A percentile compares a stretch with the other conserved stretches of the same genome.
Conservation (phyloP, 2,113 vertebrate genomes). For the Ammodramus savannarum region DNA sequence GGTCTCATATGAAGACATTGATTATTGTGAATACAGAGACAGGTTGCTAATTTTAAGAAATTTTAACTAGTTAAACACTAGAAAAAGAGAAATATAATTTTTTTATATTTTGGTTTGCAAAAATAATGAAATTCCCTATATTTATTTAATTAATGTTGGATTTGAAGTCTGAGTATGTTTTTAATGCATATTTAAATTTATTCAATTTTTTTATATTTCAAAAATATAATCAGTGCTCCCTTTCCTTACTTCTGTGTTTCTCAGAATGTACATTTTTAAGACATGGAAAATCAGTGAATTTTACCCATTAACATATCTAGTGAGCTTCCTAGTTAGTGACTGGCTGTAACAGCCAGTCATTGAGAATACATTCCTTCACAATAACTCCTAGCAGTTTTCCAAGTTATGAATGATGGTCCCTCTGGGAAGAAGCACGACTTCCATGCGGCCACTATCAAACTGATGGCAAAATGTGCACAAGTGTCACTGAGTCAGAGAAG, state of each 20-base stretch:
- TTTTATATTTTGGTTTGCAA: background rate
- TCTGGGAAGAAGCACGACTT: background rate
- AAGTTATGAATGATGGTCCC: background rate
- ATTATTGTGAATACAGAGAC: background rate
- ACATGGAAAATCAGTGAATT: background rate
- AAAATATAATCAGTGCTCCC: background rate
- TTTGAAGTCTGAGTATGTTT: background rate
- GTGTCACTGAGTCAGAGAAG: background rate
- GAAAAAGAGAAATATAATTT: background rate
- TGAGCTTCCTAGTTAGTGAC: background rate
- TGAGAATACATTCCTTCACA: background rate
- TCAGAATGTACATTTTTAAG: background rate
- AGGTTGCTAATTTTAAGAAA: background rate
- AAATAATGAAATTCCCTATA: background rate
- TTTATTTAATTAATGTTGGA: background rate
- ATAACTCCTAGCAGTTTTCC: background rate
- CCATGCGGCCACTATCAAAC: background rate
- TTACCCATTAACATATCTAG: rapidly evolving
- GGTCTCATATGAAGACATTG: background rate
- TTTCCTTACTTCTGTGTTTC: background rate
- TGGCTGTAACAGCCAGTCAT: background rate
- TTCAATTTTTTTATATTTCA: background rate
- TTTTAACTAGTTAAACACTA: background rate
- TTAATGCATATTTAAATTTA: background rate
- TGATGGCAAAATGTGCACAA: background rate